phyloP scores from a whole-genome alignment of 1,140 invertebrate genomes.

The Triops longicaudatus region DNA sequence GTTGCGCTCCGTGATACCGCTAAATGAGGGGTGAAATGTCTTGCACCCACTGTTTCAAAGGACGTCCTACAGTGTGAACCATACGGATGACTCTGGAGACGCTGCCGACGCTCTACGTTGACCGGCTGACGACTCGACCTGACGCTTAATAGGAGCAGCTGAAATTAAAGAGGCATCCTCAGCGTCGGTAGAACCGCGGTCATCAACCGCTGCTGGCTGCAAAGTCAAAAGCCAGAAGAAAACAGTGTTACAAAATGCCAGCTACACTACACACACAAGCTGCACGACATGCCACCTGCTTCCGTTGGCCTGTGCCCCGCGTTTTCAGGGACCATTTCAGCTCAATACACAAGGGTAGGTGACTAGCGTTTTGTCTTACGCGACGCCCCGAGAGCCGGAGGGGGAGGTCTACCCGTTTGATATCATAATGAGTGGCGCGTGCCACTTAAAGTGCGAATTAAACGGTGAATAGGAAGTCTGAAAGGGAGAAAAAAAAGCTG shows the following conservation, averaged over 20 bases:
- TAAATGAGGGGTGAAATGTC: not conserved
- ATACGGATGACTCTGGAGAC: not conserved
- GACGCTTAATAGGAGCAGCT: not conserved
- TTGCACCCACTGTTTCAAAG: not conserved
- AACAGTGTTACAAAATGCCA: constrained; percentile 1
- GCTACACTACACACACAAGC: not conserved
- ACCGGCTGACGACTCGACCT: not conserved
- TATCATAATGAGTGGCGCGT: constrained; percentile 11
- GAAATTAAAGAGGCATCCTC: not conserved
- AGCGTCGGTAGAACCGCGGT: not conserved
- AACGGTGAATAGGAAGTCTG: not conserved
- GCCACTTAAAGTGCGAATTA: not conserved
- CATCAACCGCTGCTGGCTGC: not conserved
- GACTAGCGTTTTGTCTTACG: not conserved
- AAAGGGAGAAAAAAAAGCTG: not conserved
- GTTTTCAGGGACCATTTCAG: not conserved
- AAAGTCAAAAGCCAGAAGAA: not conserved
- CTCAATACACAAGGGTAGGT: not conserved
- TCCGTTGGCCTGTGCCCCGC: not conserved
- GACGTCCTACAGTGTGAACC: not conserved
- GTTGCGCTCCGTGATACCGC: not conserved
- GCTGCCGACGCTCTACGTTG: not conserved
- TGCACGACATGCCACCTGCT: not conserved
- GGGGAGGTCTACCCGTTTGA: not conserved
- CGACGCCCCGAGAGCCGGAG: not conserved